phyloP scores from a whole-genome alignment of 2,888 invertebrate species.

The Sphecodes monilicornis region DNA sequence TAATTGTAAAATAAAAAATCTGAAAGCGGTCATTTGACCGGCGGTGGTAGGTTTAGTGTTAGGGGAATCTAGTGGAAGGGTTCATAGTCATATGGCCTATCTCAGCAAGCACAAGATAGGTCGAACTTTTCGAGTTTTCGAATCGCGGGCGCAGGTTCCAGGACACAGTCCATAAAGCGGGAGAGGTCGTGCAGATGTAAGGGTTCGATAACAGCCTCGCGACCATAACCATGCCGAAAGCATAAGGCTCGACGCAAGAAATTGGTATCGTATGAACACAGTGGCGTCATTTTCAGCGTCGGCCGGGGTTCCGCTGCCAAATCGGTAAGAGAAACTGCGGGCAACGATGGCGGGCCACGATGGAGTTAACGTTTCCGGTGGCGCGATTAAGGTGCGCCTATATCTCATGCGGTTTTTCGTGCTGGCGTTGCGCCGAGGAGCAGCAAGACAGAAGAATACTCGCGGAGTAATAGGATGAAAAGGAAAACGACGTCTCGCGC shows the following conservation, averaged over 20 bases:
- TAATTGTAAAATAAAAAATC: too few relatives aligned
- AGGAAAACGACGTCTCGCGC: conserved; percentile 7
- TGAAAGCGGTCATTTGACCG: too few relatives aligned
- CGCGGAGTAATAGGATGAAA: not conserved
- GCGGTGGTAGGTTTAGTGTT: too few relatives aligned
- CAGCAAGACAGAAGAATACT: conserved; percentile 22
- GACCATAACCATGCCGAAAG: not conserved
- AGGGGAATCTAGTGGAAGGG: not conserved
- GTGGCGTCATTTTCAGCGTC: conserved; percentile 18
- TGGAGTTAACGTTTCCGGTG: conserved; percentile 51
- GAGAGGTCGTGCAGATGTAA: not conserved
- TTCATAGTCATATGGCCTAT: not conserved
- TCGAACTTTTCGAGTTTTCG: not conserved
- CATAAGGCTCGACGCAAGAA: conserved; percentile 7
- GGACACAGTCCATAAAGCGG: not conserved
- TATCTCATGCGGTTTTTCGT: conserved; percentile 45
- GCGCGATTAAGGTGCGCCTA: conserved; percentile 50
- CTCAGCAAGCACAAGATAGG: not conserved
- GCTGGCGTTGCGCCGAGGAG: conserved; percentile 54
- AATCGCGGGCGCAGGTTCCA: not conserved
- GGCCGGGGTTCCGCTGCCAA: conserved; percentile 43
- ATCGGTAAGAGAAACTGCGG: conserved; percentile 35
- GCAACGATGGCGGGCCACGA: conserved; percentile 36
- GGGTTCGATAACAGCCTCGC: not conserved
- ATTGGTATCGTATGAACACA: conserved; percentile 17